Evolutionary conservation across 53 echinoderm and acorn worm genomes (phyloP), one percentile per base, ranked within the genome.

Genomic region (Echinarachnius parma): DNA sequence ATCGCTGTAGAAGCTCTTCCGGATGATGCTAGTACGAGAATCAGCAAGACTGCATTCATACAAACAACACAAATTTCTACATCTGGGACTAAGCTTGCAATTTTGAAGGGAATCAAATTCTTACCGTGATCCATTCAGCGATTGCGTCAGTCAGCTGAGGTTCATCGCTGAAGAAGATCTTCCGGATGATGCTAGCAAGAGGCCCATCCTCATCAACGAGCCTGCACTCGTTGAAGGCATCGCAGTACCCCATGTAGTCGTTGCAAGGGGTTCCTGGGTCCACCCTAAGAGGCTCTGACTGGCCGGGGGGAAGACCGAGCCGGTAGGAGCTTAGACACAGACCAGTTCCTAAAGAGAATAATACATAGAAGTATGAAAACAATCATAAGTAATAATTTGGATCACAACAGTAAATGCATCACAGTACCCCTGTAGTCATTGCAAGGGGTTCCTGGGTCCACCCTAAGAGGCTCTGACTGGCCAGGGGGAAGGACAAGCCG

Each of bases 171-270:
- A 66, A 82, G 82, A 93, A 89, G 74, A 93, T 80, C 13, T 67
- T 64, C 2, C 84, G 48, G 49, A 93, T 83, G 71, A 93, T 93
- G 35, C 66, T 66, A 5, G 88, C 88, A 31, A 98, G 45, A 2
- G 96, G 98, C 14, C 98, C 98, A 61, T 98, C 91, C 48, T 91
- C 98, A 47, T 87, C 55, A 31, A 80, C 98, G 53, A 77, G 55
- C 10, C 86, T 56, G 34, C 98, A 98, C 59, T 75, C 57, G 18
- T 52, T 47, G 53, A 98, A 91, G 21, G 78, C 58, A 37, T 98
- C 98, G 70, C 91, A 98, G 69, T 88, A 98, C 4, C 98, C 98
- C 85, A 88, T 87, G 68, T 45, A 98, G 64, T 81, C 34, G 46
- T 80, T 60, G 48, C 98, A 98, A 0, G 98, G 83, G 11, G 86